Conservation (phyloP, 2,113 vertebrate species). For the Microcebus ravelobensis region DNA sequence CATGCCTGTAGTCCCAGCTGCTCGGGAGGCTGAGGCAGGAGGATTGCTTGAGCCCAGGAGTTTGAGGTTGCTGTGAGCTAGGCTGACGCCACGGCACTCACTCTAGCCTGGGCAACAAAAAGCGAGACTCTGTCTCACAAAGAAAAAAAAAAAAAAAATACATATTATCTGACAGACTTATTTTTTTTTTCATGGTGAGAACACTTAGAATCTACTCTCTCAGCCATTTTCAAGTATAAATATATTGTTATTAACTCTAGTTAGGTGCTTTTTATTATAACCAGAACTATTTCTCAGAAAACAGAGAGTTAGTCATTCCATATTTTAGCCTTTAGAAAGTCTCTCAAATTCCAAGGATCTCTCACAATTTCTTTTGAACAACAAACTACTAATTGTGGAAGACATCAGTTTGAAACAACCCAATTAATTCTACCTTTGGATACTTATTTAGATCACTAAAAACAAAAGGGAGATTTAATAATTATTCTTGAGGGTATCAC, state of each 20-base stretch:
- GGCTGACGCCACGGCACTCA: no score
- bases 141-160: no score
- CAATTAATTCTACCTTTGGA: not conserved
- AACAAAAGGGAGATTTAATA: constrained; percentile 5
- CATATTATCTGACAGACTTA: not conserved
- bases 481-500: not conserved
- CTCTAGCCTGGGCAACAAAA: no score
- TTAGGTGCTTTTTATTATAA: constrained; percentile 9
- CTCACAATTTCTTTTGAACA: not conserved
- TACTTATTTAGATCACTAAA: not conserved
- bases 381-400: not conserved
- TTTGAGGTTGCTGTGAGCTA: no score
- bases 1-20: no score
- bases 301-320: not conserved
- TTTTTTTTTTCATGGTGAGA: not conserved
- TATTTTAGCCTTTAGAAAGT: not conserved
- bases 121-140: no score
- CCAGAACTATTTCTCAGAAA: constrained; percentile 14
- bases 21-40: no score
- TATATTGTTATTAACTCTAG: not conserved
- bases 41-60: no score
- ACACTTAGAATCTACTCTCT: not conserved
- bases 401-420: not conserved
- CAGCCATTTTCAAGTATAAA: not conserved
- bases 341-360: not conserved